A percentile compares a stretch with the other conserved stretches of the same genome.
phyloP scores from a whole-genome alignment of 2,888 invertebrate species.

The Gari tellinella region DNA sequence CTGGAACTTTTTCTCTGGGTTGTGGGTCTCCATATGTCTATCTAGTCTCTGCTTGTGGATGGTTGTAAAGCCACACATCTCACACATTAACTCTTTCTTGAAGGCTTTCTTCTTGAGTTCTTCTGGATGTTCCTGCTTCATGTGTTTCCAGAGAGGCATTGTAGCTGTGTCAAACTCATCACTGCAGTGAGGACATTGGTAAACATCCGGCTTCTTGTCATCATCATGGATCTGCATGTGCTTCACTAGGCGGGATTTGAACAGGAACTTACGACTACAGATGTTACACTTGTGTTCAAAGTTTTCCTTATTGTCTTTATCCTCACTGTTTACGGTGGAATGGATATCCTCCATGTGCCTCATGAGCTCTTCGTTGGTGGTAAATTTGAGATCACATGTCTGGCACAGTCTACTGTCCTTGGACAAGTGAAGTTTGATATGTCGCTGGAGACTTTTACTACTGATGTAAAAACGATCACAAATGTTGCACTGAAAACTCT shows the following conservation, averaged over 20 bases:
- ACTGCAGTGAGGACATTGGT: slow-evolving; percentile 33
- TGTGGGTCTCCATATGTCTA: slow-evolving; percentile 55
- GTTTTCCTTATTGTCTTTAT: slow-evolving; percentile 9
- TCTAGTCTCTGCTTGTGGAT: slow-evolving; percentile 37
- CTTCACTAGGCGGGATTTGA: slow-evolving; percentile 26
- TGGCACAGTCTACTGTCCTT: slow-evolving; percentile 32
- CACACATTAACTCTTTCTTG: slow-evolving; percentile 38
- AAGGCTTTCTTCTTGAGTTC: slow-evolving; percentile 18
- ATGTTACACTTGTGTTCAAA: slow-evolving; percentile 30
- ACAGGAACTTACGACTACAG: slow-evolving; percentile 28
- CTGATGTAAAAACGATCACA: slow-evolving; percentile 46
- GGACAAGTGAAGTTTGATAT: slow-evolving; percentile 47
- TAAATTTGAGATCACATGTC: slow-evolving; percentile 43
- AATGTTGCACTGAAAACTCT: slow-evolving; percentile 42
- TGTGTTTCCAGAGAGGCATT: slow-evolving; percentile 47
- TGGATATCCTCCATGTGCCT: slow-evolving; percentile 34
- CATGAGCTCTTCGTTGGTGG: slow-evolving; percentile 23
- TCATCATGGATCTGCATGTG: slow-evolving; percentile 46
- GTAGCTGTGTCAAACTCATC: slow-evolving; percentile 23
- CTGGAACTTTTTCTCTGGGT: slow-evolving; percentile 41
- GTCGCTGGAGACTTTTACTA: slow-evolving; percentile 45
- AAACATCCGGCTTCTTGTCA: slow-evolving; percentile 15
- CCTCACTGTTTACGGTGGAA: neutral
- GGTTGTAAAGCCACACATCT: slow-evolving; percentile 44
- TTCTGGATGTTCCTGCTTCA: slow-evolving; percentile 42